phyloP scores from a whole-genome alignment of 2,888 invertebrate species.

The Cephus runcator region DNA sequence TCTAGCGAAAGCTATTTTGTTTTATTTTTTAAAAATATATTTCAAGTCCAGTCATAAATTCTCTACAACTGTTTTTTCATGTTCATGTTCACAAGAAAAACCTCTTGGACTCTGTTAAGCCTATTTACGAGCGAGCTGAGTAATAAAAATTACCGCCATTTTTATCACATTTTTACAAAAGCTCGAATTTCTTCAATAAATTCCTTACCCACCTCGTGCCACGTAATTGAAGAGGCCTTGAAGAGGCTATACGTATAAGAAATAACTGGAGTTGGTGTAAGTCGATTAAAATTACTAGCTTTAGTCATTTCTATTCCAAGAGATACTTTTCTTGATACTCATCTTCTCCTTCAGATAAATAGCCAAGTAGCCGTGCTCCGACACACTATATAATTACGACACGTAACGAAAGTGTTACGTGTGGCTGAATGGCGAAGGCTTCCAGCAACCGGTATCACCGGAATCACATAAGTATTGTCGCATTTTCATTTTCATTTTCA shows the following conservation, averaged over 20 bases:
- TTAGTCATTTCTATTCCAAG: neutral
- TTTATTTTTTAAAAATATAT: neutral
- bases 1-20: neutral
- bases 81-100: neutral
- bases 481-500: no score
- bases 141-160: neutral
- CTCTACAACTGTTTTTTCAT: neutral
- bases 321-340: constrained; percentile 30
- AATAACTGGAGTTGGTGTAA: neutral
- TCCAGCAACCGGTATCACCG: neutral
- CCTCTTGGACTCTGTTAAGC: neutral
- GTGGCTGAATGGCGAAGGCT: constrained; percentile 12
- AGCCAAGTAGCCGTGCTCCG: constrained; percentile 23
- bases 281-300: neutral
- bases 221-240: neutral
- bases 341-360: constrained; percentile 42
- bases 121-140: neutral
- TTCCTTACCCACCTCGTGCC: neutral
- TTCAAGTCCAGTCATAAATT: neutral
- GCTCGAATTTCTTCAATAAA: neutral
- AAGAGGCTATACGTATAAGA: neutral
- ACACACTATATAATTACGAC: constrained; percentile 41
- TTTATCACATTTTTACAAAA: neutral
- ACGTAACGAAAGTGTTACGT: constrained; percentile 39
- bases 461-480: neutral